These are phyloP conservation scores for Esox lucius DNA, from an alignment of 2,797 vertebrate species.

Conservation along the genomic window DNA sequence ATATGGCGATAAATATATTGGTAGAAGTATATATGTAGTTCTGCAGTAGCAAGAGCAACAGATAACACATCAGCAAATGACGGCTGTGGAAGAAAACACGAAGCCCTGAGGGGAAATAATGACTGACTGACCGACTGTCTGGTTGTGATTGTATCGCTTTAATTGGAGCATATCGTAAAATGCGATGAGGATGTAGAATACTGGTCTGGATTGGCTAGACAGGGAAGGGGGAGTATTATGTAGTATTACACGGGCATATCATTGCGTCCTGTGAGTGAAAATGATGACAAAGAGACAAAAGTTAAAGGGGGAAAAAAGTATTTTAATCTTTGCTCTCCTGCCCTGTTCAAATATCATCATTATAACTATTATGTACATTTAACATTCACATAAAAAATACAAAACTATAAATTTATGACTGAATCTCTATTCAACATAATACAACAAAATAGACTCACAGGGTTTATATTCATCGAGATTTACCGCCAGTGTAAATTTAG, in stretches of 20 bases:
- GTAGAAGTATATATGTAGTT: neutral
- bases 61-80: neutral
- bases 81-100: neutral
- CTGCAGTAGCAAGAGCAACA: neutral
- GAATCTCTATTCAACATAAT: conserved; percentile 35
- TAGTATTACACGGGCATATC: neutral
- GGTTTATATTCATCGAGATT: neutral
- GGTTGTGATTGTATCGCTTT: neutral
- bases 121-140: neutral
- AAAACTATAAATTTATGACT: conserved; percentile 41
- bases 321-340: conserved; percentile 13
- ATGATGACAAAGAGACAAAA: neutral
- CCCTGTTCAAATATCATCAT: conserved; percentile 37
- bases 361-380: conserved; percentile 44
- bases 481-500: neutral
- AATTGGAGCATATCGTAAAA: neutral
- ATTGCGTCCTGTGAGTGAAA: neutral
- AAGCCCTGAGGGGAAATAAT: neutral
- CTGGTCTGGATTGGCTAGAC: neutral
- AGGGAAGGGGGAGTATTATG: neutral
- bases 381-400: conserved; percentile 47
- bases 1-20: neutral
- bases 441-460: conserved; percentile 20
- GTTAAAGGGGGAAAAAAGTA: neutral
- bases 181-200: neutral